Evolutionary conservation across 2,113 vertebrate species (phyloP).

Genomic region (Pollachius pollachius): DNA sequence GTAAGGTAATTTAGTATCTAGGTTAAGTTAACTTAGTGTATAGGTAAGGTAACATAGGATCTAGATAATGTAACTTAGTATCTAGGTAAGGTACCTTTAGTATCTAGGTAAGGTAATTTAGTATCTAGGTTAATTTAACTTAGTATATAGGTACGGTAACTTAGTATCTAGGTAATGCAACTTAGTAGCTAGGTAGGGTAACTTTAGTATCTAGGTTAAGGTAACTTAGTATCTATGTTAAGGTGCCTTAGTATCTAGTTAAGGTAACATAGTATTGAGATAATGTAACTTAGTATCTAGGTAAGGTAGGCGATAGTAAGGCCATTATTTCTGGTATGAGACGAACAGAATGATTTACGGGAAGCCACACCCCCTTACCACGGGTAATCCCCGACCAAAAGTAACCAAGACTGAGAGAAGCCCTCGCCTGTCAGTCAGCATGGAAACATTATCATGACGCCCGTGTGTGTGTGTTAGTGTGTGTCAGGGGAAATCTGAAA

Average conservation of each 20-base stretch:
- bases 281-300: no score
- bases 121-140: no score
- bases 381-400: neutral
- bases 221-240: slow-evolving; percentile 30
- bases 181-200: no score
- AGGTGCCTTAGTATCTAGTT: neutral
- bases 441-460: neutral
- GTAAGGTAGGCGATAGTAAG: neutral
- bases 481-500: neutral
- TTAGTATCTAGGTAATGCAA: no score
- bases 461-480: neutral
- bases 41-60: neutral
- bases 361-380: neutral
- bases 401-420: neutral
- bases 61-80: neutral
- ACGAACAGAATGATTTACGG: neutral
- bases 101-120: no score
- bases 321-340: neutral
- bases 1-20: no score
- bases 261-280: neutral
- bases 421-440: neutral
- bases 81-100: no score
- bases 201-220: neutral
- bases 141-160: no score
- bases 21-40: slow-evolving; percentile 12